These are phyloP conservation scores for Euborellia annulipes DNA, from an alignment of 1,140 invertebrate species.

Conservation along the genomic window DNA sequence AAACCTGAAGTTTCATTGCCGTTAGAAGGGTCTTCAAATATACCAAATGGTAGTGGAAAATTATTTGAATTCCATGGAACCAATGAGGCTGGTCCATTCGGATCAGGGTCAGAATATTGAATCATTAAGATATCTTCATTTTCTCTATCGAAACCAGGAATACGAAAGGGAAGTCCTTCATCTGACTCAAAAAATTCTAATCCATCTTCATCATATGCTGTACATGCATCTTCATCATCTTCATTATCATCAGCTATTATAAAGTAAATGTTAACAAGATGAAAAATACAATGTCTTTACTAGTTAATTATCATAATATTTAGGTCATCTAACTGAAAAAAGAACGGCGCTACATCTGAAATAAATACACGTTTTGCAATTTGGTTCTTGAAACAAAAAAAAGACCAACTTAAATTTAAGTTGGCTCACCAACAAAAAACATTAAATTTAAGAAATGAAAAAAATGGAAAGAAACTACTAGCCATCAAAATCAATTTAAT, in stretches of 20 bases:
- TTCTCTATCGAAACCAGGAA: slow-evolving; percentile 35
- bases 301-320: not conserved
- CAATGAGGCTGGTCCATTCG: slow-evolving; percentile 30
- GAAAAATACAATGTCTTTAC: too few species aligned
- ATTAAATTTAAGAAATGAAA: too few species aligned
- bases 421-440: too few species aligned
- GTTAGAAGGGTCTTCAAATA: slow-evolving; percentile 38
- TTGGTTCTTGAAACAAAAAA: too few species aligned
- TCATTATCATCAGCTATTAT: slow-evolving; percentile 38
- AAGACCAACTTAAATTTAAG: too few species aligned
- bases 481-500: too few species aligned
- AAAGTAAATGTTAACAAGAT: too few species aligned
- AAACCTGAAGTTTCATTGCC: slow-evolving; percentile 28
- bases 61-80: slow-evolving; percentile 34
- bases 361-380: too few species aligned
- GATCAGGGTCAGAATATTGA: slow-evolving; percentile 33
- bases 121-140: slow-evolving; percentile 46
- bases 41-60: slow-evolving; percentile 36
- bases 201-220: slow-evolving; percentile 32
- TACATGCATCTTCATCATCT: slow-evolving; percentile 49
- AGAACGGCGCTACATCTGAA: too few species aligned
- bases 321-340: not conserved
- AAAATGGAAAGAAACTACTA: too few species aligned
- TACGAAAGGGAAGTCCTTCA: slow-evolving; percentile 28
- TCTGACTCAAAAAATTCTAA: slow-evolving; percentile 33